Percentiles rank a stretch among this genome's conserved stretches.
phyloP scores from a whole-genome alignment of 64 coral and sea anemone genomes.

The Pocillopora verrucosa region DNA sequence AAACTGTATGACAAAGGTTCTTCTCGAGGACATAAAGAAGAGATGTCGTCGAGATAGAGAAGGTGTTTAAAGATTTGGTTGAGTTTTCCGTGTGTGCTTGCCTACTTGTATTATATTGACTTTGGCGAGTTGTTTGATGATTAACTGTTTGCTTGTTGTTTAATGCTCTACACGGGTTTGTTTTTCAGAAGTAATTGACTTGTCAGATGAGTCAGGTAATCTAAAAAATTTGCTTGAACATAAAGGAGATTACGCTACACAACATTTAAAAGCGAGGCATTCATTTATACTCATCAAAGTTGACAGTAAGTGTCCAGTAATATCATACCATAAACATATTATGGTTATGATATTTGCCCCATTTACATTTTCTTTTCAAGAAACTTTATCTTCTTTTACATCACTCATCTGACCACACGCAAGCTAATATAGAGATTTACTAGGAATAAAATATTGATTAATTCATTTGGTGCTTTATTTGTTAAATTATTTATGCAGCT shows the following conservation, averaged over 20 bases:
- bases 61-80: slow-evolving; percentile 34
- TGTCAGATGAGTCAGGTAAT: slow-evolving; percentile 89
- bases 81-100: neutral
- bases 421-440: too few relatives aligned
- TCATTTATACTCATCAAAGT: slow-evolving; percentile 80
- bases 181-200: slow-evolving; percentile 69
- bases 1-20: slow-evolving; percentile 75
- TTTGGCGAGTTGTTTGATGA: neutral
- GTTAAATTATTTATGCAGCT: neutral
- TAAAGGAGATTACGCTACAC: slow-evolving; percentile 54
- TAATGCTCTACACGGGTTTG: neutral
- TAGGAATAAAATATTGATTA: neutral
- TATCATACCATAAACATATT: too few relatives aligned
- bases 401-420: too few relatives aligned
- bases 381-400: neutral
- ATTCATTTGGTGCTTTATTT: neutral
- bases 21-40: slow-evolving; percentile 86
- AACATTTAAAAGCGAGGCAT: slow-evolving; percentile 68
- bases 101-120: neutral
- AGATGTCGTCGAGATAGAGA: slow-evolving; percentile 68
- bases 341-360: too few relatives aligned
- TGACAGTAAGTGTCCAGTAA: slow-evolving; percentile 63
- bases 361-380: neutral
- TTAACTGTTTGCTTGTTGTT: neutral
- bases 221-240: slow-evolving; percentile 74